Percentiles rank a stretch among this genome's conserved stretches.
Conservation (phyloP, 2,888 invertebrate species). For the Tinea semifulvella region DNA sequence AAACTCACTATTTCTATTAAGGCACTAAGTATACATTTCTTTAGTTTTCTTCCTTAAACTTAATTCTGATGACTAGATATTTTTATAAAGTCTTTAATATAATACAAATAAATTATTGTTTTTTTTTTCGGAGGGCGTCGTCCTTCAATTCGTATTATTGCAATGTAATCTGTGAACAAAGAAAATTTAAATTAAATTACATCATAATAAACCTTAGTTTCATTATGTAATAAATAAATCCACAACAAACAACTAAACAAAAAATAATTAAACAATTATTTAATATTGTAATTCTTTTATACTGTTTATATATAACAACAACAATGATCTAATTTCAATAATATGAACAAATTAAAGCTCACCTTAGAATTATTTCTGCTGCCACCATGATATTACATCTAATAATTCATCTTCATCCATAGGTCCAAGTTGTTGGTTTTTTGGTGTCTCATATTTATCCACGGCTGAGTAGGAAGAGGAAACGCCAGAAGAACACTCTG, state of each 20-base stretch:
- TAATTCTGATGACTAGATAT: constrained; percentile 49
- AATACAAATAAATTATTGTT: constrained; percentile 35
- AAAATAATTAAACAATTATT: background rate
- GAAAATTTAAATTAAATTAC: constrained; percentile 23
- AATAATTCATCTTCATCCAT: constrained; percentile 90
- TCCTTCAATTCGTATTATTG: constrained; percentile 26
- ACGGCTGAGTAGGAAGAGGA: constrained; percentile 56
- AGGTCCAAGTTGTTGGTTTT: constrained; percentile 70
- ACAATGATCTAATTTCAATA: no score
- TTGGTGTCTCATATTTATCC: constrained; percentile 49
- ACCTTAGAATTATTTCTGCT: constrained; percentile 68
- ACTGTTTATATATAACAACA: constrained; percentile 13
- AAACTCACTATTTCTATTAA: no score
- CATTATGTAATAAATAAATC: background rate
- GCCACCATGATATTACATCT: constrained; percentile 87
- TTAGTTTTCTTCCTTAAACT: constrained; percentile 14
- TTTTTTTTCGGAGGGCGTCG: constrained; percentile 55
- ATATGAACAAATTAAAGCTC: constrained; percentile 29
- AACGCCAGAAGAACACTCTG: constrained; percentile 71
- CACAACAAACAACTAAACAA: background rate
- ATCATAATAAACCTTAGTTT: background rate
- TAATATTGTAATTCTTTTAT: background rate
- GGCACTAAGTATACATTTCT: constrained; percentile 38
- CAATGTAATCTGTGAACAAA: constrained; percentile 41
- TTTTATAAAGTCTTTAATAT: constrained; percentile 52